Conservation (phyloP, 1,140 invertebrate genomes). For the Latrodectus geometricus region DNA sequence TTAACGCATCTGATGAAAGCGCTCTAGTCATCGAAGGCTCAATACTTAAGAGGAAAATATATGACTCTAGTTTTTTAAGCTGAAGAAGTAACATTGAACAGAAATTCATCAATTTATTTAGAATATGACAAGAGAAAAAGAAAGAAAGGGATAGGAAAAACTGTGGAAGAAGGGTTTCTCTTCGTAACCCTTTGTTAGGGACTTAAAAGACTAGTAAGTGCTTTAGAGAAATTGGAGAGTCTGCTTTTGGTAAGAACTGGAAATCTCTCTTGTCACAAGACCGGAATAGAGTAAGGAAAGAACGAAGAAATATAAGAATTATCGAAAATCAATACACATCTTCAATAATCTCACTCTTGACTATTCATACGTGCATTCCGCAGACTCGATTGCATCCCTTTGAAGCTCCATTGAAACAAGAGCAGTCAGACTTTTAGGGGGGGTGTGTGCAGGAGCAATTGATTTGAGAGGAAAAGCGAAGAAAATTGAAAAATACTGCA, state of each 20-base stretch:
- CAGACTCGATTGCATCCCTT: not conserved
- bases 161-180: not conserved
- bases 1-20: too few relatives aligned
- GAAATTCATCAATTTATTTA: not conserved
- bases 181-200: not conserved
- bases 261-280: conserved; percentile 36
- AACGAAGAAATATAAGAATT: conserved; percentile 51
- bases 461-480: conserved; percentile 49
- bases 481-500: conserved; percentile 56
- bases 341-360: conserved; percentile 58
- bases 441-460: conserved; percentile 32
- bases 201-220: not conserved
- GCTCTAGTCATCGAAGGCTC: too few relatives aligned
- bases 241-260: not conserved
- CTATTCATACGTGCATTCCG: conserved; percentile 54
- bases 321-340: conserved; percentile 56
- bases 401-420: conserved; percentile 43
- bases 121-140: not conserved
- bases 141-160: not conserved
- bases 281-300: conserved; percentile 47
- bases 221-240: conserved; percentile 32
- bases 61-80: too few relatives aligned
- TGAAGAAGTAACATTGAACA: too few relatives aligned
- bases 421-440: conserved; percentile 18
- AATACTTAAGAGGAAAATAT: too few relatives aligned